These are phyloP conservation scores for Byasa hedistus DNA, from an alignment of 2,888 invertebrate genomes.

Conservation along the genomic window DNA sequence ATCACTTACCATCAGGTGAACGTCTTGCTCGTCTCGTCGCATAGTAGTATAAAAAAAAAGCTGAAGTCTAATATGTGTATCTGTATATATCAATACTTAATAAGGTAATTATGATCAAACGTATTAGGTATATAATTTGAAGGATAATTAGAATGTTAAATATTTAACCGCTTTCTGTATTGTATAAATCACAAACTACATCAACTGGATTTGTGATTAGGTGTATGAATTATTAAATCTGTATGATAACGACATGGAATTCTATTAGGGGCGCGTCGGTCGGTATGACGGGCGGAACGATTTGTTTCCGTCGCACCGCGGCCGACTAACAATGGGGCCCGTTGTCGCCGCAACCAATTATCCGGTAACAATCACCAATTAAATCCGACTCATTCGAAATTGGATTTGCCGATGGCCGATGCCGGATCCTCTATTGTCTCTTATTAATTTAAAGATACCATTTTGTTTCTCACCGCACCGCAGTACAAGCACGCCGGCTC, in stretches of 20 bases:
- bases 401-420: conserved; percentile 31
- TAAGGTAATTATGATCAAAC: conserved; percentile 4
- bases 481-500: not conserved
- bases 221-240: conserved; percentile 22
- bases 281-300: conserved; percentile 19
- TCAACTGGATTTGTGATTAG: conserved; percentile 17
- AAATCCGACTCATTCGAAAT: conserved; percentile 35
- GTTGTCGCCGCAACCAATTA: conserved; percentile 37
- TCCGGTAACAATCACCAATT: conserved; percentile 36
- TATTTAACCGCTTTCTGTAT: conserved; percentile 2
- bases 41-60: too few relatives aligned
- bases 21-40: too few relatives aligned
- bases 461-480: conserved; percentile 12
- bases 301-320: conserved; percentile 26
- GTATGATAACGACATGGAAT: conserved; percentile 16
- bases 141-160: conserved; percentile 9
- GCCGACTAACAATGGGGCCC: conserved; percentile 21
- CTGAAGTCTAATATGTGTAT: too few relatives aligned
- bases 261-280: conserved; percentile 23
- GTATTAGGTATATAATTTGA: not conserved
- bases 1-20: too few relatives aligned
- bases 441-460: conserved; percentile 27
- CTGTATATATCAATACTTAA: conserved; percentile 9
- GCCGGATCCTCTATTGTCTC: conserved; percentile 21
- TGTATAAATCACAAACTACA: conserved; percentile 17